Evolutionary conservation across 2,888 invertebrate species (phyloP), one percentile per base, ranked within the genome.

Genomic region (Machimus rusticus): DNA sequence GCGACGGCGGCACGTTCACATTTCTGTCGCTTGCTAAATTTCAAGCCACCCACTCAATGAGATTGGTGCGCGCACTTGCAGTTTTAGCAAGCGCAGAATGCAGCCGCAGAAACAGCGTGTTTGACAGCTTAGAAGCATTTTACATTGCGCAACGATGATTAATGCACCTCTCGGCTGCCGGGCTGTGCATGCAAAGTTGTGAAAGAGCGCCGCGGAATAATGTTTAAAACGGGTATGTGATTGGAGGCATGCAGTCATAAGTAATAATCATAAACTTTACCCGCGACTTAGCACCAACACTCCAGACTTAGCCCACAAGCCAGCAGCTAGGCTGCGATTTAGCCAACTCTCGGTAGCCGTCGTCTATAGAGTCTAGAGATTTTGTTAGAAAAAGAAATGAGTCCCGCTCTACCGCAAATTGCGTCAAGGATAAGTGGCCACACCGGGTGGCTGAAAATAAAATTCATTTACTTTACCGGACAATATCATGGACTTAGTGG

Each of bases 51-150:
- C 82, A 82, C 66, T 82, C 81, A 66, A 16, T 37, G 57, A 66
- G 82, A 31, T 34, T 37, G 34, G 51, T 14, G n/a, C 82, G 82
- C 57, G 66, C 82, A 66, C 82, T 82, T 82, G 82, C 57, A 82
- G 51, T 55, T 66, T 28, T 19, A 19, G 57, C 57, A 37, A 34
- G 39, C 66, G 31, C 51, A 66, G 6, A 82, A 82, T 37, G 82
- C 66, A 57, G 55, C 19, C 81, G 81, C 74, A 43, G 84, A 74
- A 85, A 85, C 85, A 85, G 74, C 85, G n/a, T 46, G 85, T 85
- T 85, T 85, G 85, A 85, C 85, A 74, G 85, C 85, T 85, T 85
- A 85, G 85, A 74, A 85, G 74, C 74, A 85, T 85, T 85, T 84
- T 46, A 8, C 46, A 74, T 85, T 85, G 85, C 85, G 85, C 85